A percentile compares a stretch with the other conserved stretches of the same genome.
These are phyloP conservation scores for Muscina levida DNA, from an alignment of 2,888 invertebrate species.

Conservation along the genomic window DNA sequence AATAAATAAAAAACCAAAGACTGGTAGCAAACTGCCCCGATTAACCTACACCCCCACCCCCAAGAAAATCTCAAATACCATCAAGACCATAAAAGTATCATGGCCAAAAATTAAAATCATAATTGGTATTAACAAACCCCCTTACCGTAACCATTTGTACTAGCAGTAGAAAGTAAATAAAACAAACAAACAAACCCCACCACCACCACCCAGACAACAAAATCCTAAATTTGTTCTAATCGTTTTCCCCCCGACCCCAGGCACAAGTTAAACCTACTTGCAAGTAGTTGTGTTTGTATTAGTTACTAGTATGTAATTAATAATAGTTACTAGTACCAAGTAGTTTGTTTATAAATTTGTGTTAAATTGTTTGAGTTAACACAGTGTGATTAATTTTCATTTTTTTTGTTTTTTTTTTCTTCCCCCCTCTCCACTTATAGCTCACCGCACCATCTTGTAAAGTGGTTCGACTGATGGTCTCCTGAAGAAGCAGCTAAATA, in stretches of 20 bases:
- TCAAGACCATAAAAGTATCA: not conserved
- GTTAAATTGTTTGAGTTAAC: not conserved
- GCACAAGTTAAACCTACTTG: not conserved
- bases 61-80: not conserved
- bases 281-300: conserved; percentile 7
- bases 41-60: not conserved
- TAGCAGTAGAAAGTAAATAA: no score
- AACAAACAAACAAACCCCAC: no score
- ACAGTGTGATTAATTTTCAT: conserved; percentile 11
- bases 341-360: no score
- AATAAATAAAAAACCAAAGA: conserved; percentile 1
- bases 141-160: no score
- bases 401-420: conserved; percentile 24
- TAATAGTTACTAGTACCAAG: not conserved
- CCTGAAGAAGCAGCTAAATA: no score
- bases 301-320: not conserved
- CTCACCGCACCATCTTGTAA: conserved; percentile 28
- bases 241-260: not conserved
- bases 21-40: not conserved
- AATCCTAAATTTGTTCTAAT: no score
- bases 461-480: not conserved
- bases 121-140: not conserved
- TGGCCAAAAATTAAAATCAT: not conserved
- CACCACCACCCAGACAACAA: no score
- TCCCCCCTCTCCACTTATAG: not conserved